Conservation (phyloP, 2,113 vertebrate species). For the Zosterops hypoxanthus region DNA sequence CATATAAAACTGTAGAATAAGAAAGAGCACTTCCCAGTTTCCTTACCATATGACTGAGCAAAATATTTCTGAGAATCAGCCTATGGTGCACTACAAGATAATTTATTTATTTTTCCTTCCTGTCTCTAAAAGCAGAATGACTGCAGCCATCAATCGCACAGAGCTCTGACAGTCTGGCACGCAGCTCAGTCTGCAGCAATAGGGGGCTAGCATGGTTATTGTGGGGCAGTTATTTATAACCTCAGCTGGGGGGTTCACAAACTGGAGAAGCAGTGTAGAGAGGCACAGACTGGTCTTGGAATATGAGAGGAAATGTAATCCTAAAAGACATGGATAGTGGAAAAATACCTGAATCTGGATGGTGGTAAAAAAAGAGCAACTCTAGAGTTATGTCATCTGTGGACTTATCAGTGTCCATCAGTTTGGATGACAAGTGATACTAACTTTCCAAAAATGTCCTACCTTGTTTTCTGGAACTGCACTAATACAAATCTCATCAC, state of each 20-base stretch:
- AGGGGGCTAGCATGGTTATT: background rate
- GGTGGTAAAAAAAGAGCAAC: background rate
- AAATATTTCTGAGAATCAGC: background rate
- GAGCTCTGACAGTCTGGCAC: background rate
- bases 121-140: background rate
- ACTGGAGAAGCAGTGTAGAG: background rate
- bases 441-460: background rate
- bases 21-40: background rate
- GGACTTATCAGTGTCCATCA: background rate
- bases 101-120: background rate
- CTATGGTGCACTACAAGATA: background rate
- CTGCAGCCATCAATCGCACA: background rate
- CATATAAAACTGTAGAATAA: background rate
- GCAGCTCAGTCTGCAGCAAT: background rate
- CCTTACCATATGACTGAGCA: background rate
- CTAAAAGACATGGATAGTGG: background rate
- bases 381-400: background rate
- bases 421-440: background rate
- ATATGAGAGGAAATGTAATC: background rate
- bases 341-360: background rate
- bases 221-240: background rate
- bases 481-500: background rate
- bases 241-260: background rate
- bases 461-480: background rate
- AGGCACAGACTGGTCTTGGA: background rate